Base-by-base conservation (phyloP, 2,797 vertebrate species). In the Podargus strigoides region DNA sequence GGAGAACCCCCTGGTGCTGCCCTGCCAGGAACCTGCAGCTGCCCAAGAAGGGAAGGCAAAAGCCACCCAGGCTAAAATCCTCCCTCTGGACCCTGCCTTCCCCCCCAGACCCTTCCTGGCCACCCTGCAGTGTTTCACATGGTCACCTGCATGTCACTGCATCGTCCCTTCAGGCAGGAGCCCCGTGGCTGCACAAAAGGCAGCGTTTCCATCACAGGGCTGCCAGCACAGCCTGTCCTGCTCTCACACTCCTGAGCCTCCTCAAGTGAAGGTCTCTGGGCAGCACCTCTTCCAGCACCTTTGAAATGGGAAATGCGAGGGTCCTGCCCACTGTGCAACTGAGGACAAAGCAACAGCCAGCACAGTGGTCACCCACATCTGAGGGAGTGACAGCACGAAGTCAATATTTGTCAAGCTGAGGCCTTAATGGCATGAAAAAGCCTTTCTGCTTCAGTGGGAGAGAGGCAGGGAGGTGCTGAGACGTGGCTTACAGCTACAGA, bases 241-340 rank as follows among this genome's bases (percentile, higher is more conserved):
- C 34, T 12, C 50, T n/a, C n/a, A n/a, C n/a, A n/a, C n/a, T 37
- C 42, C 42, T 36, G 15, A 15, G 6, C 44, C 14, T 0, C n/a
- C 53, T 32, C 69, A 17, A 5, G 47, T 6, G 42, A 50, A 26
- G 58, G 50, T 44, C 56, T 42, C 22, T 3, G 37, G 50, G 55
- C 68, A 39, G 47, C 53, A 30, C 42, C 55, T n/a, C 30, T 3
- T 28, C 58, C 58, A 34, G 47, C 73, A 9, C 30, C 50, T 60
- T 12, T 14, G 56, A 14, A 75, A n/a, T 1, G 0, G 14, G 12
- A 49, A 17, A 64, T 0, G 4, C 4, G 6, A 15, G 52, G 24
- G 21, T 50, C 63, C 55, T 64, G 69, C 59, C 44, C 36, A 24
- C 10, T 68, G 13, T 6, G 0, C 30, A 34, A 2, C 23, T 2